phyloP scores from a whole-genome alignment of 1,140 invertebrate species.

The Samia ricini region DNA sequence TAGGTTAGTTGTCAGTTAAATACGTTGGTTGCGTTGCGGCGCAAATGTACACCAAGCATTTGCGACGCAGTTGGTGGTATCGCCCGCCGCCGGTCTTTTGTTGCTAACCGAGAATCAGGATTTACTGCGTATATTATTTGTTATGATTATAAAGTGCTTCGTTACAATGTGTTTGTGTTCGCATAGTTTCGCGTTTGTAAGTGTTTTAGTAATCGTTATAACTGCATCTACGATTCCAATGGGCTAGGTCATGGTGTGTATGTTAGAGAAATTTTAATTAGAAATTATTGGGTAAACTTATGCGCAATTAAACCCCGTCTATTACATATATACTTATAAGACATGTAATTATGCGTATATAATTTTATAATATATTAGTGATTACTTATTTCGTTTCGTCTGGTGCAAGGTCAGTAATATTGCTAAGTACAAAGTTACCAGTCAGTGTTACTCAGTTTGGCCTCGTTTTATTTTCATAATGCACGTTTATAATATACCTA shows the following conservation, averaged over 20 bases:
- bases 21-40: conserved; percentile 67
- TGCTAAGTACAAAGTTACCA: not conserved
- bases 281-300: not conserved
- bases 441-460: not conserved
- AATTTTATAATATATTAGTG: not conserved
- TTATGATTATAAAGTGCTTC: conserved; percentile 25
- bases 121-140: conserved; percentile 50
- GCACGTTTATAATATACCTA: too few species aligned
- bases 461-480: not conserved
- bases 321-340: not conserved
- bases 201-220: conserved; percentile 14
- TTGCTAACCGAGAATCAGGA: conserved; percentile 62
- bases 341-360: not conserved
- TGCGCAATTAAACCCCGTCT: not conserved
- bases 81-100: conserved; percentile 60
- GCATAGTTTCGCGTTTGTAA: not conserved
- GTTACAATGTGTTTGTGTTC: conserved; percentile 20
- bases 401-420: not conserved
- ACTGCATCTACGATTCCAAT: conserved; percentile 9
- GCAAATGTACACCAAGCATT: conserved; percentile 25
- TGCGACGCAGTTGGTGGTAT: conserved; percentile 59
- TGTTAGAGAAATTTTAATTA: not conserved
- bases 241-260: conserved; percentile 23
- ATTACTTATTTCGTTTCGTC: not conserved
- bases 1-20: conserved; percentile 65